Evolutionary conservation across 2,888 invertebrate genomes (phyloP), one percentile per base, ranked within the genome.

Genomic region (Lepidocyrtoides sp.): DNA sequence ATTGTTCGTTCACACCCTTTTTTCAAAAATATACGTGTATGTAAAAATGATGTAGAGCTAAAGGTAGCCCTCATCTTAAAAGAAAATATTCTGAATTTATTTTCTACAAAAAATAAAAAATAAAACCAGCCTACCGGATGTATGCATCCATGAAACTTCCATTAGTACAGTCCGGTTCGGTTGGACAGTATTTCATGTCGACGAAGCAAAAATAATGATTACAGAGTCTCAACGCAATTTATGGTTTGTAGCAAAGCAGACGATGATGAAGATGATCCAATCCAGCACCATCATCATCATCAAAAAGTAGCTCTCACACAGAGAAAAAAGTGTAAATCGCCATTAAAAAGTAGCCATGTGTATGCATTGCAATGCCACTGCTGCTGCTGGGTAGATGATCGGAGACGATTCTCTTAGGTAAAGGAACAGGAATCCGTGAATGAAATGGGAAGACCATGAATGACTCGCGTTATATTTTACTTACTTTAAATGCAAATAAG

Each of bases 71-170:
- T 72, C 36, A 36, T 72, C 69, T 41, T 10, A 20, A n/a, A 41
- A 36, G 36, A 26, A 72, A 4, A 7, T 29, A 32, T 29, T 26
- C 14, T 17, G 54, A 29, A 29, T 79, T 54, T 29, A n/a, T 32
- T 63, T 79, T 79, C 54, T 29, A 14, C n/a, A 8, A 79, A 54
- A 54, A 79, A n/a, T n/a, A 29, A 17, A n/a, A 26, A 1, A 8
- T 5, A 17, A n/a, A 32, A 63, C 36, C 66, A 66, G 17, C 63
- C 63, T 79, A 87, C 87, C 87, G 87, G 87, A 87, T 87, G 87
- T 87, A 63, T 87, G 87, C 79, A 63, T 87, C 86, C 75, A 75
- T 72, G 85, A 85, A 85, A 72, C 57, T 60, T 66, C 29, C 63
- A 84, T 83, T 83, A 83, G 32, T 41, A 54, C 32, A 85, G 60